Evolutionary conservation across 2,888 invertebrate species (phyloP), one percentile per base, ranked within the genome.

Genomic region (Drosophila nigricruria): DNA sequence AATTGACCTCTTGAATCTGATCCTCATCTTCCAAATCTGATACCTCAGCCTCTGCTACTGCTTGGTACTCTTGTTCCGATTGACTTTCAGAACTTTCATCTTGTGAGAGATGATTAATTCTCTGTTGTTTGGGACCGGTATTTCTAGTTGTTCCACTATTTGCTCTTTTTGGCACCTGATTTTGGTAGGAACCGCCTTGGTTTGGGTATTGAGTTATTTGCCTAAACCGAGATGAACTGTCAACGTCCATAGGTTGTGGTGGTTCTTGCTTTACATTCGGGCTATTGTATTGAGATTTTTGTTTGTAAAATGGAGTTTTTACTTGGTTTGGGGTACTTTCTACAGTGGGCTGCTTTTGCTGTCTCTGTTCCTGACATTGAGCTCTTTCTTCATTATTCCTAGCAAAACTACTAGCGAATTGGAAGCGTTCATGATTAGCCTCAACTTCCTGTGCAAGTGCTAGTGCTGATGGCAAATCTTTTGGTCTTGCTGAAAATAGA

Each of bases 1-100:
- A 42, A 42, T 42, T 42, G 20, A 42, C 42, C 12, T 42, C 42
- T 42, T 42, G 42, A 42, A 42, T 5, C 42, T 42, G 42, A 42
- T 42, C 20, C 20, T 42, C 42, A 42, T 42, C 20, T 42, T 42
- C 42, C 6, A 23, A 20, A 42, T 42, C 42, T 23, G 20, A 42
- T 23, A 42, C 42, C 20, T 42, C 20, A 42, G 40, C 10, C 40
- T 42, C 18, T 20, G 42, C 42, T 42, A 42, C 42, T 20, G 42
- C 5, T 40, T 40, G 40, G 5, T 40, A 40, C 40, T 20, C 42
- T 20, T 42, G 42, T 20, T 20, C 20, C 42, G 12, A 42, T 20
- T 40, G 40, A 40, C 40, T 5, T 20, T 4, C 18, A 40, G 40
- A 40, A 40, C 1, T 18, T 40, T 40, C 18, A 40, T 20, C 40